Base-by-base conservation (phyloP, 1,140 invertebrate genomes). In the Condylostylus longicornis region DNA sequence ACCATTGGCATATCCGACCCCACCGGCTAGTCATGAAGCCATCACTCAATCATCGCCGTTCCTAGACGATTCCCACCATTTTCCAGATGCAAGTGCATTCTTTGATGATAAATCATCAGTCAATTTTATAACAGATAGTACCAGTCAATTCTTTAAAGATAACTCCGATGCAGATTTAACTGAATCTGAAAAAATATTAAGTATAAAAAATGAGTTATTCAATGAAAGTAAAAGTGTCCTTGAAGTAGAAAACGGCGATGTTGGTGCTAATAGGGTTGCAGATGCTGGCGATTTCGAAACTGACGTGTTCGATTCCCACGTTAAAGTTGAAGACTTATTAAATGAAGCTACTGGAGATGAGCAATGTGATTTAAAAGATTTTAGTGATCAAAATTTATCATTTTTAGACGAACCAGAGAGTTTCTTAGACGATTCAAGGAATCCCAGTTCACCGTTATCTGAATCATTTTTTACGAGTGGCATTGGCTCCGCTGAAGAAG, bases 381-480 rank as follows among this genome's bases (percentile, higher is more conserved):
- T 61, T 29, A 55, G 53, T 9, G 54, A 60, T 19, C 50, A 49
- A 12, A 61, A 61, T 46, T 43, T 61, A 0, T 58, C 57, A 18
- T 60, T 61, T 18, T 43, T 61, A 20, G 56, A 59, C 21, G 45
- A 46, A 34, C 50, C 59, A 31, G 52, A 57, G 33, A 56, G 63
- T 46, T 66, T 66, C 28, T 46, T 67, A 2, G 73, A 74, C 20
- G 66, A 69, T 40, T 69, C 72, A 0, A 65, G 69, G 13, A 74
- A 76, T 35, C 71, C 73, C 2, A 77, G 74, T 6, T 76, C 74
- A 2, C 79, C 80, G 1, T 54, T 84, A 1, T 79, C 80, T 2
- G 79, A 80, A 18, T 79, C 80, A 1, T 84, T 83, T 55, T 85
- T 82, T 54, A 81, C 79, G n/a, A 77, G 77, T n/a, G 78, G 78